phyloP scores from a whole-genome alignment of 2,113 vertebrate species.

The Platichthys stellatus region DNA sequence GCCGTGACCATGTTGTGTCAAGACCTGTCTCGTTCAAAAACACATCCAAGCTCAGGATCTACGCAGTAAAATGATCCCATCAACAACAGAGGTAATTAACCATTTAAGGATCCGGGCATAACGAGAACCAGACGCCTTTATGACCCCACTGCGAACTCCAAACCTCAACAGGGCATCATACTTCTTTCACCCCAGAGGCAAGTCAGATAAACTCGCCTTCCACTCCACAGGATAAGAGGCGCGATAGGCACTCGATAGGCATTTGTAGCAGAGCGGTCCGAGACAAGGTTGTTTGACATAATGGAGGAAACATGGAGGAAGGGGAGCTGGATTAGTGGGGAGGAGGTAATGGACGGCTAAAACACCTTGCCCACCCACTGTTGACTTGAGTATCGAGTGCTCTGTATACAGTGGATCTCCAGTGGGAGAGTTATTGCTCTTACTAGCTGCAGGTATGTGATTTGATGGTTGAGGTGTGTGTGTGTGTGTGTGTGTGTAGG shows the following conservation, averaged over 20 bases:
- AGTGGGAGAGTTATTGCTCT: slow-evolving; percentile 21
- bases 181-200: slow-evolving; percentile 57
- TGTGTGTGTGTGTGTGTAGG: neutral
- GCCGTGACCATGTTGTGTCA: slow-evolving; percentile 24
- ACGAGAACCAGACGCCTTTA: slow-evolving; percentile 65
- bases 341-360: slow-evolving; percentile 34
- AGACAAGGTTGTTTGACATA: slow-evolving; percentile 65
- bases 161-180: slow-evolving; percentile 62
- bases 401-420: slow-evolving; percentile 55
- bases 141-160: slow-evolving; percentile 58
- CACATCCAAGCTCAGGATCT: slow-evolving; percentile 6
- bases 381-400: slow-evolving; percentile 16
- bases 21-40: slow-evolving; percentile 38
- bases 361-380: slow-evolving; percentile 20
- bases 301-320: slow-evolving; percentile 50
- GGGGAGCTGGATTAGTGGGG: slow-evolving; percentile 34
- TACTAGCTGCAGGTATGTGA: slow-evolving; percentile 1
- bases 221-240: slow-evolving; percentile 43
- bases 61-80: slow-evolving; percentile 60
- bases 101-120: slow-evolving; percentile 48
- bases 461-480: neutral
- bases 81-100: slow-evolving; percentile 66
- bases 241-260: slow-evolving; percentile 5
- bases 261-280: slow-evolving; percentile 50
- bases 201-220: slow-evolving; percentile 55